Percentiles rank a stretch among this genome's conserved stretches.
phyloP scores from a whole-genome alignment of 2,888 invertebrate genomes.

The Thecocarcelia acutangulata region DNA sequence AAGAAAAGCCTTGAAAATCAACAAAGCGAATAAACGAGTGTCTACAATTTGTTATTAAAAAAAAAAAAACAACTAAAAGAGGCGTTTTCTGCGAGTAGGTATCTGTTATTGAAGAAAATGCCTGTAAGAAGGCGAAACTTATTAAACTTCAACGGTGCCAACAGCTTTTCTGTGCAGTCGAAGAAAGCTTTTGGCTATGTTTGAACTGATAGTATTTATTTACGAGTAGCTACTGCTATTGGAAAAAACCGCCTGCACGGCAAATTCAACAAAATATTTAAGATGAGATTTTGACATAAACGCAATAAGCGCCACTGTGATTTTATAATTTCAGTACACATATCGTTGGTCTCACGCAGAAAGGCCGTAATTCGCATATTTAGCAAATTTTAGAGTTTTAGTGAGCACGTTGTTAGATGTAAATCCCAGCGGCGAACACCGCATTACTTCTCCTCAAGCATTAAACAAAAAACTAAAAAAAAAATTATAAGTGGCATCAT shows the following conservation, averaged over 20 bases:
- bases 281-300: slow-evolving; percentile 34
- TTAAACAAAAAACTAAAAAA: too few relatives aligned
- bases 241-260: slow-evolving; percentile 41
- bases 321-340: neutral
- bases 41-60: slow-evolving; percentile 15
- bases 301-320: slow-evolving; percentile 16
- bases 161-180: neutral
- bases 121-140: slow-evolving; percentile 30
- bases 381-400: too few relatives aligned
- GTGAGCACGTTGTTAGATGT: too few relatives aligned
- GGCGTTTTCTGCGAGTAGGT: too few relatives aligned
- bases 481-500: too few relatives aligned
- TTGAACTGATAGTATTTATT: neutral
- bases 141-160: slow-evolving; percentile 36
- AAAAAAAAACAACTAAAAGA: slow-evolving; percentile 1
- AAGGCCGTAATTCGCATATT: too few relatives aligned
- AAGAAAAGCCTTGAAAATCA: neutral
- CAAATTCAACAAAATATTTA: slow-evolving; percentile 45
- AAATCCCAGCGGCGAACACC: too few relatives aligned
- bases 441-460: too few relatives aligned
- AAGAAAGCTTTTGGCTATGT: neutral
- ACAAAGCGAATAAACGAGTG: slow-evolving; percentile 9
- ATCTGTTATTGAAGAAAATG: neutral
- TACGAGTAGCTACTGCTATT: slow-evolving; percentile 54
- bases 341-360: too few relatives aligned